phyloP scores from a whole-genome alignment of 2,797 vertebrate species.

The Cryptoprocta ferox region DNA sequence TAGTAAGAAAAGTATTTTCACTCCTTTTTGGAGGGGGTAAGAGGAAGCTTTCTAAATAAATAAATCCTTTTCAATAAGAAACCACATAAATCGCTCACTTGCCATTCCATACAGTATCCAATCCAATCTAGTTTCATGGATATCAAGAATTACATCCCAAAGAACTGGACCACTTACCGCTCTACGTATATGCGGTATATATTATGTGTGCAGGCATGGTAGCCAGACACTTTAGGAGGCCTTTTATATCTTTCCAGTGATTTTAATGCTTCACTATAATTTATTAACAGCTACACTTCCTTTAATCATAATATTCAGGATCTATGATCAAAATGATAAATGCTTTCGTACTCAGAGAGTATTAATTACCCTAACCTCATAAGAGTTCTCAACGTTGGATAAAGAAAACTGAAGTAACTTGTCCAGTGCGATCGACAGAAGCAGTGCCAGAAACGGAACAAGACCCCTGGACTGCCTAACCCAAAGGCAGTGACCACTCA shows the following conservation, averaged over 20 bases:
- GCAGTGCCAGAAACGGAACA: background rate
- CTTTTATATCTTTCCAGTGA: background rate
- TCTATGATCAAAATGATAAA: constrained; percentile 7
- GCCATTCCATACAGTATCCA: background rate
- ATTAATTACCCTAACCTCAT: background rate
- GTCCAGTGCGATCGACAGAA: background rate
- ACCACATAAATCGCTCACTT: background rate
- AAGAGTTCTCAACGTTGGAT: background rate
- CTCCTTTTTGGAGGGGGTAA: background rate
- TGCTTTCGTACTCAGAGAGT: background rate
- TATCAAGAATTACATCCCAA: background rate
- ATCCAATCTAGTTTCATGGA: background rate
- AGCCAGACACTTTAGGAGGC: background rate
- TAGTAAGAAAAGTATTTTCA: constrained; percentile 8
- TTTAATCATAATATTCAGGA: background rate
- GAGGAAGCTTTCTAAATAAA: constrained; percentile 27
- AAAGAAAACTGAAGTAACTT: background rate
- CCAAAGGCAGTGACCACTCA: background rate
- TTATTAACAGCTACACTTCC: background rate
- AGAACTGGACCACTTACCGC: background rate
- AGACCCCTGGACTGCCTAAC: background rate
- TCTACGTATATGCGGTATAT: rapidly evolving
- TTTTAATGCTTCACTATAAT: background rate
- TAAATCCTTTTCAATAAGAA: background rate
- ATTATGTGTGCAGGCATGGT: rapidly evolving